Conservation (phyloP, 2,113 vertebrate species). For the Brienomyrus longianalis region DNA sequence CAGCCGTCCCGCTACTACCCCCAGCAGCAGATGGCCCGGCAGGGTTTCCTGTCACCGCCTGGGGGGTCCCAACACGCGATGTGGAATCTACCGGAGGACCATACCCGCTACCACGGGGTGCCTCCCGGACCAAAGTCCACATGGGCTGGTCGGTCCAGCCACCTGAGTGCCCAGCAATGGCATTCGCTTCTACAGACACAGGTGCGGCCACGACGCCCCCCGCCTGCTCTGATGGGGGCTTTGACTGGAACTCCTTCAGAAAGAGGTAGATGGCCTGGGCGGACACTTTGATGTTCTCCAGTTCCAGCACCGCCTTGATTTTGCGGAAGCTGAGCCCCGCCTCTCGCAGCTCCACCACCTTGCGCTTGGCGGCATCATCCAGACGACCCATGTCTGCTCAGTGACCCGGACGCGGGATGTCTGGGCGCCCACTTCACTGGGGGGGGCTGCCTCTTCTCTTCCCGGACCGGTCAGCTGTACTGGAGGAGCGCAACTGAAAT, state of each 20-base stretch:
- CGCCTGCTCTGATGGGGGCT: constrained; percentile 47
- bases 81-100: constrained; percentile 30
- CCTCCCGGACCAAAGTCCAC: constrained; percentile 44
- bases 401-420: neutral
- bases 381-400: constrained; percentile 64
- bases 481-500: neutral
- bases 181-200: constrained; percentile 6
- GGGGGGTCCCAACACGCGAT: constrained; percentile 37
- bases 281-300: constrained; percentile 74
- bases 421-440: neutral
- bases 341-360: constrained; percentile 73
- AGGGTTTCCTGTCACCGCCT: constrained; percentile 11
- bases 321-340: constrained; percentile 76
- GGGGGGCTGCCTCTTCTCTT: neutral
- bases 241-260: constrained; percentile 66
- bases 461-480: neutral
- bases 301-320: constrained; percentile 78
- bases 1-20: constrained; percentile 22
- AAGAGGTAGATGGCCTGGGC: constrained; percentile 76
- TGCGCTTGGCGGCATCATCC: constrained; percentile 70
- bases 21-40: neutral
- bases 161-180: constrained; percentile 25
- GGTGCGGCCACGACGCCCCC: neutral
- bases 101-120: constrained; percentile 43
- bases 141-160: constrained; percentile 58